phyloP scores from a whole-genome alignment of 2,888 invertebrate genomes.

The Drosophila multiciliata region DNA sequence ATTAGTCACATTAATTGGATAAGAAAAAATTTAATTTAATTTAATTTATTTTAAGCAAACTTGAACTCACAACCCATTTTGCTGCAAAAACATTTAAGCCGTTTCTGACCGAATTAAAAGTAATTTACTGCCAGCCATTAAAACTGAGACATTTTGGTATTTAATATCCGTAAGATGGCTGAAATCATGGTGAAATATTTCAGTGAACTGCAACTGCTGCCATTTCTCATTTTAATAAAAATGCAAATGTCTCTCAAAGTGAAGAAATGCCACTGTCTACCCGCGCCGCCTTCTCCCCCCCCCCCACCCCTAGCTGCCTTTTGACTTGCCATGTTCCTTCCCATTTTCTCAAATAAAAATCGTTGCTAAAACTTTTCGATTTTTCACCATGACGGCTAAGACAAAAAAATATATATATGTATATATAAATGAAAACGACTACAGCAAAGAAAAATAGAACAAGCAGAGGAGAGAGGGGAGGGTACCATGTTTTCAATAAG shows the following conservation, averaged over 20 bases:
- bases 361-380: constrained; percentile 70
- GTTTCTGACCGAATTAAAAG: not conserved
- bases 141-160: constrained; percentile 18
- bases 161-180: constrained; percentile 38
- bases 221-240: constrained; percentile 79
- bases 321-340: constrained; percentile 9
- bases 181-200: constrained; percentile 30
- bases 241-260: constrained; percentile 76
- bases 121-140: constrained; percentile 11
- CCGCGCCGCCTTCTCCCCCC: not conserved
- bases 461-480: constrained; percentile 6
- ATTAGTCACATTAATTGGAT: too few relatives aligned
- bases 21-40: too few relatives aligned
- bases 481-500: too few relatives aligned
- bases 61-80: not conserved
- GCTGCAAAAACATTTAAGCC: not conserved
- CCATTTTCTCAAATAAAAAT: constrained; percentile 57
- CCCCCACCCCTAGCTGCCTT: not conserved
- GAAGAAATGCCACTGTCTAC: constrained; percentile 48
- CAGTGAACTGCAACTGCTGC: constrained; percentile 71
- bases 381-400: constrained; percentile 48
- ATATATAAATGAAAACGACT: constrained; percentile 7
- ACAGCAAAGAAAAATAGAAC: constrained; percentile 12
- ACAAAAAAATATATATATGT: constrained; percentile 13
- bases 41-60: not conserved